Conservation (phyloP, 1,140 invertebrate genomes). For the Pantala flavescens region DNA sequence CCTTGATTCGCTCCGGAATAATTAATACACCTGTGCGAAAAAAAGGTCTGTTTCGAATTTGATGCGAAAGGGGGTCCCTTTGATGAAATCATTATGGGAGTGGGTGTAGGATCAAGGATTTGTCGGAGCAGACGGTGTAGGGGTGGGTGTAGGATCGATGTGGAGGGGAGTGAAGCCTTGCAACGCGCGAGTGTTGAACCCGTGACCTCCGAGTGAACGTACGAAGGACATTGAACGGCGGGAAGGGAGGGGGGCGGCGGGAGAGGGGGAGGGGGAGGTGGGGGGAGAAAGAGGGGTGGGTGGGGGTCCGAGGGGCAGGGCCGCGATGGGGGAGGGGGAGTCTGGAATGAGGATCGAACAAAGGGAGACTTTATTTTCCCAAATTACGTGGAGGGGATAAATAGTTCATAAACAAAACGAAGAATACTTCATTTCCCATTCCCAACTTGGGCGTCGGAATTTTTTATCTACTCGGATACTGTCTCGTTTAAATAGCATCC, state of each 20-base stretch:
- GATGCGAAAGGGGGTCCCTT: too few relatives aligned
- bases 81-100: too few relatives aligned
- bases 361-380: background rate
- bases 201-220: background rate
- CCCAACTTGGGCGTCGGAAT: too few relatives aligned
- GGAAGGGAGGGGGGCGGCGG: background rate
- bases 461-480: too few relatives aligned
- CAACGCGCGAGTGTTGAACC: background rate
- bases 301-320: too few relatives aligned
- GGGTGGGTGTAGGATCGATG: background rate
- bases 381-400: too few relatives aligned
- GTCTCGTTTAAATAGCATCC: too few relatives aligned
- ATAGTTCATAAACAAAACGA: too few relatives aligned
- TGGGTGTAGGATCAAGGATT: background rate
- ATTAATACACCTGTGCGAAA: too few relatives aligned
- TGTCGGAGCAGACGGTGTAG: background rate
- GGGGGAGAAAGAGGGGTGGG: background rate
- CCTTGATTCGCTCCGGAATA: too few relatives aligned
- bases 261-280: background rate
- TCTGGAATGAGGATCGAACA: background rate
- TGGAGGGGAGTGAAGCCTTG: background rate
- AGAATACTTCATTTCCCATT: too few relatives aligned
- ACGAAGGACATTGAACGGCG: conserved; percentile 1
- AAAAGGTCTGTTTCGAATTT: too few relatives aligned
- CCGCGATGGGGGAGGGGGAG: background rate